Evolutionary conservation across 2,797 vertebrate species (phyloP), one percentile per base, ranked within the genome.

Genomic region (Graptemys geographica): DNA sequence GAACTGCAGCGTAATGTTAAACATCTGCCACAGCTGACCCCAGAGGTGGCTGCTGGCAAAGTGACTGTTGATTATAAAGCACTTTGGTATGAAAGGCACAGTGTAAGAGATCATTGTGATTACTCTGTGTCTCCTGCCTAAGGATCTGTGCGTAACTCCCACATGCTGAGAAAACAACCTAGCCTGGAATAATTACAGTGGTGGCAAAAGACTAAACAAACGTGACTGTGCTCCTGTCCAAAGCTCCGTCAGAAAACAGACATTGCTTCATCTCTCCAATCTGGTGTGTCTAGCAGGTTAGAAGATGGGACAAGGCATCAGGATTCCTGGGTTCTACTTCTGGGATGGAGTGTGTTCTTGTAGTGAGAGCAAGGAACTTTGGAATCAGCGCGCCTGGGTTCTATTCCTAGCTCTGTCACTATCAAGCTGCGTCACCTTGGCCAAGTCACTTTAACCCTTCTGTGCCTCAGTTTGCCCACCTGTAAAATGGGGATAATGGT

Each of bases 11-110:
- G 0, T 92, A 74, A 90, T 49, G 69, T 95, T 27, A 55, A 84
- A 31, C 97, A 97, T 93, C 94, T 96, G 97, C 94, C 4, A 83
- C 16, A 5, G 19, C 25, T 76, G 80, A 65, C 79, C 79, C 85
- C 72, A 8, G 69, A 72, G 56, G 51, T 28, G n/a, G 65, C 74
- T 5, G 37, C 91, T 90, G 90, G 93, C 91, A 2, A 47, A 12
- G 41, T 11, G n/a, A 56, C 56, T 1, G 4, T 44, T 4, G 28
- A 56, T 93, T 93, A 89, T 92, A 74, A 4, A 95, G 93, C 84
- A 79, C 65, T 95, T 47, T 1, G 11, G 88, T 69, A 28, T 89
- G 92, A 93, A 94, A 89, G 49, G 89, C 79, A 15, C 62, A 33
- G 79, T 4, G 5, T 10, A 79, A 49, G 89, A 86, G 80, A 51